phyloP scores from a whole-genome alignment of 2,113 vertebrate species.

The Dicerorhinus sumatrensis region DNA sequence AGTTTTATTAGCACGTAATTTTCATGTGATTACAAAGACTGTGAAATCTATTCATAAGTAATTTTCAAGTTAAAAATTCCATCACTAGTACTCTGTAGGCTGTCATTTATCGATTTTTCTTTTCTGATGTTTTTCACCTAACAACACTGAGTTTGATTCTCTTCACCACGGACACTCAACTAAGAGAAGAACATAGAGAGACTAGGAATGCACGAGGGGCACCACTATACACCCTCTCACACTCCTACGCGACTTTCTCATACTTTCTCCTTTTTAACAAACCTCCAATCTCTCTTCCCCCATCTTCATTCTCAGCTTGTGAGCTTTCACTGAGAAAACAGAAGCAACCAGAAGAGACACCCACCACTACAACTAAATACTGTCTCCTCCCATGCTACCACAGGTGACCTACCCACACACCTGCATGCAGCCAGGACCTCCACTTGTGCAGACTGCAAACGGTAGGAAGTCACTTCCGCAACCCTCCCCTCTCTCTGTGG shows the following conservation, averaged over 20 bases:
- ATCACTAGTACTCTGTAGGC: constrained; percentile 67
- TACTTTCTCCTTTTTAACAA: neutral
- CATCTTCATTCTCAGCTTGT: neutral
- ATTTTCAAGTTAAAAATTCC: constrained; percentile 77
- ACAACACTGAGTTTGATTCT: neutral
- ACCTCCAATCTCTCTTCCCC: neutral
- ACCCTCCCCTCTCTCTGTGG: neutral
- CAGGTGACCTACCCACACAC: neutral
- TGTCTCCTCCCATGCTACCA: neutral
- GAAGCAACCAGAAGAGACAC: neutral
- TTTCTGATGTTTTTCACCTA: constrained; percentile 14
- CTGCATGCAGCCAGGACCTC: neutral
- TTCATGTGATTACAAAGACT: constrained; percentile 53
- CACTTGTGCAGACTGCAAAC: neutral
- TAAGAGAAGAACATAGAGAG: neutral
- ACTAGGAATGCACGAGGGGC: neutral
- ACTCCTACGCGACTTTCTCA: neutral
- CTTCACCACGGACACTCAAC: neutral
- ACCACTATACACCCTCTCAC: neutral
- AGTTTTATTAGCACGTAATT: constrained; percentile 66
- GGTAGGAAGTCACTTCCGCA: neutral
- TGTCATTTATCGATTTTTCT: constrained; percentile 44
- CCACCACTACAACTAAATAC: neutral
- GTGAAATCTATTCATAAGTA: constrained; percentile 71
- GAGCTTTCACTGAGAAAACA: neutral